Evolutionary conservation across 2,888 invertebrate species (phyloP), one percentile per base, ranked within the genome.

Genomic region (Pediacus dermestoides): DNA sequence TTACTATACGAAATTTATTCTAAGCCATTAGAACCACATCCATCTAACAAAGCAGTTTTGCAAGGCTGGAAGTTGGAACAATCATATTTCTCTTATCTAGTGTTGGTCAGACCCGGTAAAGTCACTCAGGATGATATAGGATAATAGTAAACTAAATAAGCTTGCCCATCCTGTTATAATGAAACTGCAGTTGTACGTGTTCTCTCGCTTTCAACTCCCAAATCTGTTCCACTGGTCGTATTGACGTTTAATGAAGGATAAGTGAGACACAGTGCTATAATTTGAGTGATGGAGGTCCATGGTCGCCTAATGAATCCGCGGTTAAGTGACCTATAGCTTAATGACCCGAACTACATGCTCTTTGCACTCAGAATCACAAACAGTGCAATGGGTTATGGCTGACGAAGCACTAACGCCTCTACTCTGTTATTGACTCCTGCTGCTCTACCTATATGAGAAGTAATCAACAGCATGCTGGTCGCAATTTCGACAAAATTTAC

Each of bases 211-310:
- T 22, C 33, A 13, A 33, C 9, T 18, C 41, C 34, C 3, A 11
- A 18, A n/a, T n/a, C 39, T 35, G 37, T 37, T 37, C 16, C 30
- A 30, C 28, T 13, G 30, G 36, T 37, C 39, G 48, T 45, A 47
- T 48, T 39, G 39, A 36, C 42, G 45, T 39, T 47, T 50, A 48
- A 54, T 44, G 44, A 48, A 48, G 41, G 48, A 44, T 42, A 42
- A 49, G 53, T 48, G 44, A 37, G 50, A 53, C 48, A 48, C 47
- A 42, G 40, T 38, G 41, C 38, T 39, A 42, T 37, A 39, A 43
- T 49, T 55, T 48, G 52, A 52, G 46, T 52, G 55, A 53, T 46
- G 46, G 45, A 18, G 52, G 52, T 52, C 42, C 39, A 45, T 44
- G 44, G 40, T 36, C 37, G 44, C 42, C 45, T 52, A 50, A 55